Evolutionary conservation across 1,140 invertebrate species (phyloP).

Genomic region (Chironomus tepperi): DNA sequence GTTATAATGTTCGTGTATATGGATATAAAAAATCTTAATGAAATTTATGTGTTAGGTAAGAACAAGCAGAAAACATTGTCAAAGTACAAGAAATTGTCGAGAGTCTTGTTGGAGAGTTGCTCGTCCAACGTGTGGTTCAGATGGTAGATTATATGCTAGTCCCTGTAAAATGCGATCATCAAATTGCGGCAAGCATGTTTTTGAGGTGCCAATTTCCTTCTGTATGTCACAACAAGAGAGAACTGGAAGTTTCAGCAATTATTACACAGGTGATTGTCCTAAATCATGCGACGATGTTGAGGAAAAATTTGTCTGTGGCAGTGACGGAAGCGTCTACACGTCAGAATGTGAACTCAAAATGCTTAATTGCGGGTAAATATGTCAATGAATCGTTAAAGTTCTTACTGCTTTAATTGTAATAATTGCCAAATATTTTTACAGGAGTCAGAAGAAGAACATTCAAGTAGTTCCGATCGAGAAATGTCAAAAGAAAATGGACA

Average conservation of each 20-base stretch:
- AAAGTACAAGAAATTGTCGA: slow-evolving; percentile 82
- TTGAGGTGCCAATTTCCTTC: slow-evolving; percentile 82
- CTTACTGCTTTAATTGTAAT: no score
- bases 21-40: no score
- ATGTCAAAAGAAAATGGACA: slow-evolving; percentile 58
- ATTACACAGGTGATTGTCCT: slow-evolving; percentile 48
- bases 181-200: slow-evolving; percentile 87
- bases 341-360: slow-evolving; percentile 85
- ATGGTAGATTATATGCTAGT: slow-evolving; percentile 83
- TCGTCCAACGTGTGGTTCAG: slow-evolving; percentile 83
- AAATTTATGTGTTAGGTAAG: slow-evolving; percentile 42
- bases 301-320: slow-evolving; percentile 69
- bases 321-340: slow-evolving; percentile 77
- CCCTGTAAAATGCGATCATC: slow-evolving; percentile 87
- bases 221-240: slow-evolving; percentile 71
- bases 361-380: slow-evolving; percentile 75
- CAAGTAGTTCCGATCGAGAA: slow-evolving; percentile 64
- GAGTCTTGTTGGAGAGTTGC: slow-evolving; percentile 84
- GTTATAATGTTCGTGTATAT: neutral
- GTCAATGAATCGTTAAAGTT: neutral
- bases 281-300: slow-evolving; percentile 56
- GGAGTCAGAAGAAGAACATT: slow-evolving; percentile 46
- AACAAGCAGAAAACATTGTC: slow-evolving; percentile 79
- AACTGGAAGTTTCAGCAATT: slow-evolving; percentile 44
- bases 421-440: neutral